A percentile compares a stretch with the other conserved stretches of the same genome.
Conservation (phyloP, 2,113 vertebrate genomes). For the Cepphus grylle region DNA sequence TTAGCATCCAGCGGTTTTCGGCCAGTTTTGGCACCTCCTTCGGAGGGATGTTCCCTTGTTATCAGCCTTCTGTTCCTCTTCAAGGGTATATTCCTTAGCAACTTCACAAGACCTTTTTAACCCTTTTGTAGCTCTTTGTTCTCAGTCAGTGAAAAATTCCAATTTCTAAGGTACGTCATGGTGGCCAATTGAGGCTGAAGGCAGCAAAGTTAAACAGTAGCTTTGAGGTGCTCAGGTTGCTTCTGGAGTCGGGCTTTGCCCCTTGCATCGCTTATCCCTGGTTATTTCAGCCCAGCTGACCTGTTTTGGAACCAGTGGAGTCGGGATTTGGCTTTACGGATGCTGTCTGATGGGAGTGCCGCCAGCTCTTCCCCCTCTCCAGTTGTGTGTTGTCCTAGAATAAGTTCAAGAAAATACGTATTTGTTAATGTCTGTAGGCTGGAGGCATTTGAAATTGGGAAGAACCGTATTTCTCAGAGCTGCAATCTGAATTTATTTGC, state of each 20-base stretch:
- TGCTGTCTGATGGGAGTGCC: neutral
- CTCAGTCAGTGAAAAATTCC: neutral
- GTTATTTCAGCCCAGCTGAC: neutral
- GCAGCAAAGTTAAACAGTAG: rapidly evolving
- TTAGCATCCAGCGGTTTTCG: neutral
- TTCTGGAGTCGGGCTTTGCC: neutral
- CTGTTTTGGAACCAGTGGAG: neutral
- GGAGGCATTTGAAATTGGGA: neutral
- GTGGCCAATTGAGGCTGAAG: neutral
- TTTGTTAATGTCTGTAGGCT: neutral
- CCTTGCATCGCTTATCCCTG: rapidly evolving
- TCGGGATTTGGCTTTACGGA: neutral
- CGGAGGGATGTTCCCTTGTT: neutral
- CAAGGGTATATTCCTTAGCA: neutral
- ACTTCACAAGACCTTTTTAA: neutral
- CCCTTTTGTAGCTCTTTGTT: neutral
- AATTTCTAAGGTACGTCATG: neutral
- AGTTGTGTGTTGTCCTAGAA: neutral
- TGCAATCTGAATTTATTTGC: neutral
- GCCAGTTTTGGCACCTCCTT: neutral
- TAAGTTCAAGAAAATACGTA: neutral
- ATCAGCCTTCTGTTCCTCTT: neutral
- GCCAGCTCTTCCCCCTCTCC: neutral
- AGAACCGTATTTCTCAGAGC: neutral
- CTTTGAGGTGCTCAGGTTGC: neutral